Conservation (phyloP, 2,888 invertebrate genomes). For the Drosophila pegasa region DNA sequence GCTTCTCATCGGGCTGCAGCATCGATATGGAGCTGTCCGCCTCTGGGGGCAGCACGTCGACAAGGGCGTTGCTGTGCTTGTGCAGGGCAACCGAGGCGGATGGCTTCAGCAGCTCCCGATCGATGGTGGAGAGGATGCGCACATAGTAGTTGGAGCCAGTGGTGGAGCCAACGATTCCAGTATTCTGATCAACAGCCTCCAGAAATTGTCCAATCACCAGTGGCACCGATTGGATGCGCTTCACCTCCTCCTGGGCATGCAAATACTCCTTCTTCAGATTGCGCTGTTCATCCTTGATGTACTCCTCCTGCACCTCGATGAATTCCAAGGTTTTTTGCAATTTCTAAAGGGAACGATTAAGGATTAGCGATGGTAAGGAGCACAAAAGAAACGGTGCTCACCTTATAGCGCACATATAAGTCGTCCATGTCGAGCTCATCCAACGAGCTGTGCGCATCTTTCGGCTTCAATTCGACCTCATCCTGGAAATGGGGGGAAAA, state of each 20-base stretch:
- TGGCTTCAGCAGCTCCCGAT: slow-evolving; percentile 97
- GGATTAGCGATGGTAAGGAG: no score
- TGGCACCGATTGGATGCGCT: slow-evolving; percentile 99
- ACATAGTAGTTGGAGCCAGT: slow-evolving; percentile 99
- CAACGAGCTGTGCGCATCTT: slow-evolving; percentile 88
- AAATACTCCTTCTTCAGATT: slow-evolving; percentile 99
- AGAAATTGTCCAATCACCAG: slow-evolving; percentile 99
- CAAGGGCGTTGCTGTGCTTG: slow-evolving; percentile 99
- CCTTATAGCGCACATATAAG: slow-evolving; percentile 97
- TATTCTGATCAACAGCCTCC: slow-evolving; percentile 99
- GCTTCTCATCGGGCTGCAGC: slow-evolving; percentile 98
- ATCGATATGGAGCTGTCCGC: slow-evolving; percentile 99
- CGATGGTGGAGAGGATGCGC: slow-evolving; percentile 98
- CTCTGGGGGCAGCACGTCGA: slow-evolving; percentile 99
- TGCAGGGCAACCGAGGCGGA: slow-evolving; percentile 99
- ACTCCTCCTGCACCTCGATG: slow-evolving; percentile 99
- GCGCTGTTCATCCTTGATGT: slow-evolving; percentile 99
- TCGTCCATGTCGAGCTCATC: slow-evolving; percentile 96
- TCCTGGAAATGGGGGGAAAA: slow-evolving; percentile 85
- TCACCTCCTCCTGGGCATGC: slow-evolving; percentile 99
- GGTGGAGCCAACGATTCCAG: slow-evolving; percentile 99
- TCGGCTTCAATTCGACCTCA: slow-evolving; percentile 89
- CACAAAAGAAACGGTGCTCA: slow-evolving; percentile 80
- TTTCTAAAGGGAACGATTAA: slow-evolving; percentile 87
- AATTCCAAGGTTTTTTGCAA: slow-evolving; percentile 98